Percentiles rank a stretch among this genome's conserved stretches.
These are phyloP conservation scores for Hippocampus barbouri DNA, from an alignment of 2,113 vertebrate species.

Conservation along the genomic window DNA sequence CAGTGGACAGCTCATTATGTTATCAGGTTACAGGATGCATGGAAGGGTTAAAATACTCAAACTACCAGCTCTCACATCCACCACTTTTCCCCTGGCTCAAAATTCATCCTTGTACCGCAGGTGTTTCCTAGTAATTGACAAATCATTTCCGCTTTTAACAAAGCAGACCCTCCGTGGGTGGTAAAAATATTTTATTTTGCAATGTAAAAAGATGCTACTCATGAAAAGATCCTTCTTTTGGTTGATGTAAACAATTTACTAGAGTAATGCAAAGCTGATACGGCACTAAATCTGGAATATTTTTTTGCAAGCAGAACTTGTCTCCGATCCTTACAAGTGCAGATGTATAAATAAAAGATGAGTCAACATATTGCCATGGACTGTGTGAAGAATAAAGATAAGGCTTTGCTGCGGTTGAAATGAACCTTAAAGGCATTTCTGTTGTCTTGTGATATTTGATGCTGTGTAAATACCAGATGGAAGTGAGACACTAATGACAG, in stretches of 20 bases:
- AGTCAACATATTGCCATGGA: conserved; percentile 13
- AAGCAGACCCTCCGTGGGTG: conserved; percentile 18
- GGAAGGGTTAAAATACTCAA: neutral
- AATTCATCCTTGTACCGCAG: neutral
- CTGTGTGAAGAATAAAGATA: conserved; percentile 32
- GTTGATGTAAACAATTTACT: conserved; percentile 11
- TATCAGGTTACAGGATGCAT: too few relatives aligned
- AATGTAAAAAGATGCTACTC: conserved; percentile 6
- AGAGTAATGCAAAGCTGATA: conserved; percentile 26
- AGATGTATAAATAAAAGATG: conserved; percentile 48
- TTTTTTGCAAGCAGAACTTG: conserved; percentile 44
- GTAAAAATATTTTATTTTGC: conserved; percentile 19
- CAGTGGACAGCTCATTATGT: too few relatives aligned
- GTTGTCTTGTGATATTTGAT: neutral
- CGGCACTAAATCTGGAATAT: conserved; percentile 55
- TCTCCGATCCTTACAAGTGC: conserved; percentile 32
- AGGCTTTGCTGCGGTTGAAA: conserved; percentile 21
- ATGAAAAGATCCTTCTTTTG: conserved; percentile 32
- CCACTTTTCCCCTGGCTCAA: neutral
- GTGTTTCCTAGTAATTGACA: neutral
- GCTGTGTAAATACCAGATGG: neutral
- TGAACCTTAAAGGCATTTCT: conserved; percentile 48
- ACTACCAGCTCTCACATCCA: conserved; percentile 25
- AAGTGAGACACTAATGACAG: neutral
- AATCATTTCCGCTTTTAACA: neutral